Evolutionary conservation across 2,888 invertebrate genomes (phyloP), one percentile per base, ranked within the genome.

Genomic region (Agriopis marginaria): DNA sequence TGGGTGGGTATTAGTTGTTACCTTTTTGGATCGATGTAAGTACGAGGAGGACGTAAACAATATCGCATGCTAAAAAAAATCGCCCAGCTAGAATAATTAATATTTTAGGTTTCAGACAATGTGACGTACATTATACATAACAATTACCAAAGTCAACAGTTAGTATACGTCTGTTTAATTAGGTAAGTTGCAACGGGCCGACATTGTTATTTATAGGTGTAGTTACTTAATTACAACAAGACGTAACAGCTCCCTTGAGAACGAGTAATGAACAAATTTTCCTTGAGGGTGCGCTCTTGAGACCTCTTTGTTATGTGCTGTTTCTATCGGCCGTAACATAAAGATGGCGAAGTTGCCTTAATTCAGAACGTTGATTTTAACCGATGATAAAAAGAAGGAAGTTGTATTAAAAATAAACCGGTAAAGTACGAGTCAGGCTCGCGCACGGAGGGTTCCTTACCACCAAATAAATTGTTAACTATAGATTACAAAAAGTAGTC

Each of bases 261-360:
- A 72, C 32, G 42, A 23, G 54, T 66, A 44, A 66, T 86, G 78
- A 80, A 81, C 81, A 83, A 82, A 84, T 82, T 82, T 81, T 79
- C 80, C 79, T 76, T 50, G 84, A 95, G 98, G 83, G 96, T 96
- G 12, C 97, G 98, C 83, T 99, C 54, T 50, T 60, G 60, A 60
- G 44, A n/a, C 12, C 47, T 47, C 42, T 55, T 60, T 49, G 45
- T 14, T 39, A 47, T 14, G 45, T 53, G 32, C 17, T 42, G 40
- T 23, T 51, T 59, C n/a, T 59, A 47, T 53, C 32, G 23, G 23
- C 50, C 49, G 42, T 49, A 47, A 55, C 0, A 32, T 23, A 42
- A 11, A 58, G 7, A 47, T 39, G 5, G 12, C 7, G 12, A n/a
- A 47, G 5, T 3, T 32, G 32, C 32, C 32, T 32, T 32, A 0